Evolutionary conservation across 1,140 invertebrate genomes (phyloP), one percentile per base, ranked within the genome.

Genomic region (Harpegnathos saltator): DNA sequence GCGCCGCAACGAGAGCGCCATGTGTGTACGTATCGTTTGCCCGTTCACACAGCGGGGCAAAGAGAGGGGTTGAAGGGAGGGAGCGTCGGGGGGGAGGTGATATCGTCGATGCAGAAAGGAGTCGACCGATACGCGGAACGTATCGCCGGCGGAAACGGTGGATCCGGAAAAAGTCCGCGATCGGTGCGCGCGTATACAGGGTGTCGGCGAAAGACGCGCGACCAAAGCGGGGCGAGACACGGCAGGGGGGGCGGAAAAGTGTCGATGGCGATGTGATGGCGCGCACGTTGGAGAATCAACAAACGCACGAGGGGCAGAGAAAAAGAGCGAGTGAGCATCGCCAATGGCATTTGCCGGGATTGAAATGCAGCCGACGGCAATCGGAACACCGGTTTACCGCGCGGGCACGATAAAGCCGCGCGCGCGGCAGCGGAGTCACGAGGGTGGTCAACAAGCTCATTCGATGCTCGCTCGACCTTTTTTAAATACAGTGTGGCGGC

Each of bases 371-470:
- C 12, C 52, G 75, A 22, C 22, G 52, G 5, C 52, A 22, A 78
- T 78, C n/a, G 52, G 9, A 69, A 80, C 38, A 48, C 66, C 33
- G 52, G 52, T 69, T n/a, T 69, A 71, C 38, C 38, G 38, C 65
- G 65, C 29, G 59, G 24, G 62, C 58, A 48, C 58, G 75, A 71
- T 80, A 80, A 80, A 80, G 75, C 75, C 54, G 52, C n/a, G n/a
- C n/a, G n/a, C n/a, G n/a, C 33, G 61, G 26, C 33, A 29, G 26
- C 33, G 7, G 29, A 63, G 61, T 68, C 29, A 52, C 44, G 44
- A 58, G 62, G 3, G 33, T 69, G 54, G 33, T 56, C 65, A 71
- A 29, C 52, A 69, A 80, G 66, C 33, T 59, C 75, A 58, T 71
- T 69, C 65, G 75, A 80, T 26, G 62, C 29, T 17, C 50, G 38